A percentile compares a stretch with the other conserved stretches of the same genome.
phyloP scores from a whole-genome alignment of 2,888 invertebrate species.

The Pterobdella sp. region DNA sequence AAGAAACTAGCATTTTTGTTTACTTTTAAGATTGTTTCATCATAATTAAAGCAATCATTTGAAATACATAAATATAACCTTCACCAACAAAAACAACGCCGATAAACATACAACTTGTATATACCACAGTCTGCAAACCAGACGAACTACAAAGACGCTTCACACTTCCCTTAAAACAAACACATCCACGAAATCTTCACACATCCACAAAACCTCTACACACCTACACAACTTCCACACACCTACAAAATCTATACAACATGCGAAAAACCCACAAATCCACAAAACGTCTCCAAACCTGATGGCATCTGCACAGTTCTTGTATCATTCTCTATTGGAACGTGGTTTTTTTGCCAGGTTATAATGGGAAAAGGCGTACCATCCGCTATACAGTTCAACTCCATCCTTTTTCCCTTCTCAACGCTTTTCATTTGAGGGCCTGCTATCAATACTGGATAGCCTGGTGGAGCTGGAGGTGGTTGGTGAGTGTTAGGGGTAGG shows the following conservation, averaged over 20 bases:
- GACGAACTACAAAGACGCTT: neutral
- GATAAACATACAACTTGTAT: too few relatives aligned
- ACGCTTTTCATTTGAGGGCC: constrained; percentile 86
- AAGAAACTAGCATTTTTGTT: too few relatives aligned
- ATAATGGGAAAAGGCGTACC: constrained; percentile 73
- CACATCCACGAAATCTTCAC: neutral
- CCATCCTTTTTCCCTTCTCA: constrained; percentile 84
- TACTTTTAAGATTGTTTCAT: too few relatives aligned
- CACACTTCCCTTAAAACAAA: neutral
- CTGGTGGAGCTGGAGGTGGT: constrained; percentile 61
- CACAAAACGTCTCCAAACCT: constrained; percentile 29
- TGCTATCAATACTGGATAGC: constrained; percentile 81
- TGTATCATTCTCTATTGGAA: constrained; percentile 63
- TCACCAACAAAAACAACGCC: too few relatives aligned
- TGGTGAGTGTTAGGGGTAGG: neutral
- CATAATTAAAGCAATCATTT: too few relatives aligned
- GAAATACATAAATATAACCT: too few relatives aligned
- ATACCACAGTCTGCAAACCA: too few relatives aligned
- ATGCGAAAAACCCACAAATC: neutral
- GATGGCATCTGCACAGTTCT: constrained; percentile 42
- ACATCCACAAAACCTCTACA: neutral
- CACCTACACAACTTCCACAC: neutral
- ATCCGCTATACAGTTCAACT: constrained; percentile 77
- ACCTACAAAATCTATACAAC: neutral
- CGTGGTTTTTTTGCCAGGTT: constrained; percentile 84